Evolutionary conservation across 1,140 invertebrate genomes (phyloP).

Genomic region (Pseudomyrmex gracilis): DNA sequence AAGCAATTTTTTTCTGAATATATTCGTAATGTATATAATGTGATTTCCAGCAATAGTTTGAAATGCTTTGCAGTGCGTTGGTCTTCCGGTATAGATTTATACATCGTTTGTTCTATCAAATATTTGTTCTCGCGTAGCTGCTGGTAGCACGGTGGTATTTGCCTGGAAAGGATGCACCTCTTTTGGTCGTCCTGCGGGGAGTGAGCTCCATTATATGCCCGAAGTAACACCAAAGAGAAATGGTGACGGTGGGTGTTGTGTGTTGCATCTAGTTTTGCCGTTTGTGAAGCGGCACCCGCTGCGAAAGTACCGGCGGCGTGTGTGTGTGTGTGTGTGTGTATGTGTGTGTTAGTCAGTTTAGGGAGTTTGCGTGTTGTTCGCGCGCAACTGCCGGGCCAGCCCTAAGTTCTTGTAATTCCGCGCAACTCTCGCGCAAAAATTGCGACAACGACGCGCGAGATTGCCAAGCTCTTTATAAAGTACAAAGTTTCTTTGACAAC

Average conservation of each 20-base stretch:
- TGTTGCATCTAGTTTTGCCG: constrained; percentile 51
- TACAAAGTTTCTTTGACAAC: neutral
- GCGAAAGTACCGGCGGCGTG: constrained; percentile 23
- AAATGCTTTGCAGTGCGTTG: neutral
- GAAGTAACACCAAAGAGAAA: constrained; percentile 52
- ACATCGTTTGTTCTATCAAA: constrained; percentile 46
- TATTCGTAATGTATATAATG: neutral
- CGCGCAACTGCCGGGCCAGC: constrained; percentile 35
- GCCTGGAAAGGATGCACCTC: constrained; percentile 52
- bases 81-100: constrained; percentile 15
- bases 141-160: constrained; percentile 49
- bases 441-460: neutral
- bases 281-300: constrained; percentile 39
- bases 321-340: no score
- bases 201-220: constrained; percentile 49
- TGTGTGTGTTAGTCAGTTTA: constrained; percentile 53
- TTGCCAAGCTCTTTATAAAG: neutral
- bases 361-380: constrained; percentile 45
- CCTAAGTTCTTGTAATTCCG: constrained; percentile 50
- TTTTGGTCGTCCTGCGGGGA: constrained; percentile 12
- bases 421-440: constrained; percentile 31
- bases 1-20: neutral
- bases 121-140: constrained; percentile 47
- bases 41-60: constrained; percentile 3
- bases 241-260: constrained; percentile 18